Evolutionary conservation across 2,888 invertebrate genomes (phyloP), one percentile per base, ranked within the genome.

Genomic region (Tineola bisselliella): DNA sequence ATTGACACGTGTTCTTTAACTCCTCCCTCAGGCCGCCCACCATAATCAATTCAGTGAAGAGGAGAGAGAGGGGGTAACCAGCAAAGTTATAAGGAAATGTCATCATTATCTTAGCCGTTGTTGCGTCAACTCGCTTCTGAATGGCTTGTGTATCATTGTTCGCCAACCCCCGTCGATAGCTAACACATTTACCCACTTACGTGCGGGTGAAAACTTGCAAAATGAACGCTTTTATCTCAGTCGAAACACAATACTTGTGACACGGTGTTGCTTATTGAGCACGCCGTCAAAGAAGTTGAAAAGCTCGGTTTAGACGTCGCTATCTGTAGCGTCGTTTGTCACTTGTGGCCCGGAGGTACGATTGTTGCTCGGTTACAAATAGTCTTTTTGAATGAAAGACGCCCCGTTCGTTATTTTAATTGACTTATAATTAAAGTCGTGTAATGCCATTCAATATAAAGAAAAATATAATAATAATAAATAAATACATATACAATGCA

Each of bases 111-210:
- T 77, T 69, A 74, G 69, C 70, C 69, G 73, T 70, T 69, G 77
- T 72, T 68, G 76, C 69, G 73, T 70, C 68, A 75, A 74, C 73
- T 67, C 66, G 63, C 62, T 62, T 56, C 19, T 75, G 72, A 71
- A 74, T 70, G 60, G 64, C 66, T 64, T 66, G 65, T 65, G 67
- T 69, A 65, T 61, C 61, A 62, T 25, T 61, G 63, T 38, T 18
- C 25, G 25, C 54, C 48, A 17, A 25, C 54, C 54, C 61, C 71
- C 70, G 75, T 79, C 81, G 75, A 84, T 84, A 77, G 81, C 70
- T 81, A 84, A 79, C 86, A 84, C 83, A 84, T 84, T 84, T 80
- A 86, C 86, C 84, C 74, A 84, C 81, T 84, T 84, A 78, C 66
- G 69, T 18, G 43, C 13, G 73, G 75, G 76, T 83, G 84, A 84